Percentiles rank a stretch among this genome's conserved stretches.
These are phyloP conservation scores for Anthopleura sola DNA, from an alignment of 64 coral and sea anemone genomes.

Conservation along the genomic window DNA sequence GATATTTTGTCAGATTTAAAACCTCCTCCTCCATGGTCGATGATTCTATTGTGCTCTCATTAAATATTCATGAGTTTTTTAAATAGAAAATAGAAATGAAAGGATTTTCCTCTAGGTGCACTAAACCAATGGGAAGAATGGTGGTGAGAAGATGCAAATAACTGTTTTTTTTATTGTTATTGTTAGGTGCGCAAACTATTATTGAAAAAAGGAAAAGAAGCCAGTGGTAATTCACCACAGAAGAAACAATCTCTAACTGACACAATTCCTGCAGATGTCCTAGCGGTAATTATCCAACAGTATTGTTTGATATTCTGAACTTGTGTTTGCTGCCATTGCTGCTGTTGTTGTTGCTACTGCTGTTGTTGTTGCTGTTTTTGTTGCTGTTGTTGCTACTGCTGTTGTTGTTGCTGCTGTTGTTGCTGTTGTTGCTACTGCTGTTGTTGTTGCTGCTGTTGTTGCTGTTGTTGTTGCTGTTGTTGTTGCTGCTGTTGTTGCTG, in stretches of 20 bases:
- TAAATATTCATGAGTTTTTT: no score
- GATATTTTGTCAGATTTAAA: no score
- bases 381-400: background rate
- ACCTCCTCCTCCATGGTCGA: no score
- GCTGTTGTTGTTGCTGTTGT: no score
- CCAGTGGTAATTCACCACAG: slow-evolving; percentile 35
- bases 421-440: background rate
- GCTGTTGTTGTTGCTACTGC: background rate
- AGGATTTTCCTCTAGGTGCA: no score
- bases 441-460: no score
- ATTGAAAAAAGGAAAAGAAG: slow-evolving; percentile 54
- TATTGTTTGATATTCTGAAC: background rate
- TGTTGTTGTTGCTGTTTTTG: background rate
- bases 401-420: background rate
- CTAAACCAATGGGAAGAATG: no score
- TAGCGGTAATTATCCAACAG: slow-evolving; percentile 31
- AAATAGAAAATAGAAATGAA: no score
- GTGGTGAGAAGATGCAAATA: no score
- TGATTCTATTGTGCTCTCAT: no score
- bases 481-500: background rate
- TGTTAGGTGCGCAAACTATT: slow-evolving; percentile 73
- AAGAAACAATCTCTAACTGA: slow-evolving; percentile 62
- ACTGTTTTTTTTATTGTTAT: background rate
- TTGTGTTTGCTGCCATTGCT: background rate
- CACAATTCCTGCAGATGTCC: slow-evolving; percentile 20